Evolutionary conservation across 2,888 invertebrate genomes (phyloP).

Genomic region (Harpalus rufipes): DNA sequence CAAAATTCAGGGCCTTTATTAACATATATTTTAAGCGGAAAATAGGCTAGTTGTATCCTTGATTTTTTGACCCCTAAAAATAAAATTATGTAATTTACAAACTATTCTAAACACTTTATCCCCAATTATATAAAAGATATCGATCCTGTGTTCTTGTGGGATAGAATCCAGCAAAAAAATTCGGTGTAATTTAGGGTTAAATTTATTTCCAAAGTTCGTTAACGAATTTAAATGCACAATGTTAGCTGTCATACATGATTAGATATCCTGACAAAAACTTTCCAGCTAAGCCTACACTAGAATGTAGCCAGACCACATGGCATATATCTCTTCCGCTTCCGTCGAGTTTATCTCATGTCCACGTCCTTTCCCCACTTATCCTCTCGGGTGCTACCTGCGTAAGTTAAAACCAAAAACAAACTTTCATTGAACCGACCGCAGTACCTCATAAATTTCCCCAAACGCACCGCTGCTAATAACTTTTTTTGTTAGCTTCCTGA

Average conservation of each 20-base stretch:
- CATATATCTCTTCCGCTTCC: slow-evolving; percentile 24
- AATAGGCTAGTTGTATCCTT: no score
- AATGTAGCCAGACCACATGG: background rate
- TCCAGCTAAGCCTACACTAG: background rate
- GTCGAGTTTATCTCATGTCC: background rate
- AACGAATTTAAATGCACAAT: slow-evolving; percentile 1
- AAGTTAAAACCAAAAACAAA: slow-evolving; percentile 38
- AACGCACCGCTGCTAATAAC: slow-evolving; percentile 4
- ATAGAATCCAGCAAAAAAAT: background rate
- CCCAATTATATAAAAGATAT: background rate
- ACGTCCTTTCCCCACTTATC: background rate
- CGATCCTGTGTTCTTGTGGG: background rate
- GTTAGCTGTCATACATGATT: background rate
- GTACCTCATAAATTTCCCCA: slow-evolving; percentile 17
- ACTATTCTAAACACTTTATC: no score
- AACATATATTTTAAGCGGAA: no score
- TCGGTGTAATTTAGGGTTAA: background rate
- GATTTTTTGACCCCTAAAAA: no score
- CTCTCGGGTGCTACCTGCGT: slow-evolving; percentile 26
- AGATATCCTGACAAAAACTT: slow-evolving; percentile 14
- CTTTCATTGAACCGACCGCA: slow-evolving; percentile 22
- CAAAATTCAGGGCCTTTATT: no score
- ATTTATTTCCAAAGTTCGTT: background rate
- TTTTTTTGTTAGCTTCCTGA: slow-evolving; percentile 21
- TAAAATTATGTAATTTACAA: no score